These are phyloP conservation scores for Andrena hattorfiana DNA, from an alignment of 2,888 invertebrate genomes.

Conservation along the genomic window DNA sequence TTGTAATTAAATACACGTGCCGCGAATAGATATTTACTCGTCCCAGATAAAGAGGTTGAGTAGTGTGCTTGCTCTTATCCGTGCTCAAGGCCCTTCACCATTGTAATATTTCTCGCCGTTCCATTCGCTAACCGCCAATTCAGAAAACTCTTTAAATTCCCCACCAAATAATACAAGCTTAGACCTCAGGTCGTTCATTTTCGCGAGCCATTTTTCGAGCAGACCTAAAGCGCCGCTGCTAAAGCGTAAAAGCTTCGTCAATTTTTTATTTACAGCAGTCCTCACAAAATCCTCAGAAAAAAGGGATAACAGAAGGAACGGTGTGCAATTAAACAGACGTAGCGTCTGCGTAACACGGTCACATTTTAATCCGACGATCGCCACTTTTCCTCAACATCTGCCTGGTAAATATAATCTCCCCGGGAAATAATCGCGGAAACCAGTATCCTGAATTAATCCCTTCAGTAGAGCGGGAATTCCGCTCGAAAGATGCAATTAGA, in stretches of 20 bases:
- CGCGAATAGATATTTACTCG: no score
- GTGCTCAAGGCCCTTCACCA: no score
- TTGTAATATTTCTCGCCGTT: no score
- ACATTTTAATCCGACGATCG: conserved; percentile 16
- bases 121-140: no score
- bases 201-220: not conserved
- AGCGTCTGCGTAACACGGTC: not conserved
- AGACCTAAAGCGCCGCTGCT: not conserved
- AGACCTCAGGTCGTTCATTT: not conserved
- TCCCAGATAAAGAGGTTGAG: no score
- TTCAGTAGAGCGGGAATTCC: conserved; percentile 9
- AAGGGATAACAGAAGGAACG: not conserved
- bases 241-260: not conserved
- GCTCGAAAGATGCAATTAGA: conserved; percentile 23
- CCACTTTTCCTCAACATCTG: conserved; percentile 8
- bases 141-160: not conserved
- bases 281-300: not conserved
- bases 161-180: not conserved
- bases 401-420: not conserved
- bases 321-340: conserved; percentile 21
- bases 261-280: not conserved
- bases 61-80: no score
- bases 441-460: not conserved
- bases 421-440: conserved; percentile 23
- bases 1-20: no score